phyloP scores from a whole-genome alignment of 2,797 vertebrate genomes.

The Ptychadena robeensis region DNA sequence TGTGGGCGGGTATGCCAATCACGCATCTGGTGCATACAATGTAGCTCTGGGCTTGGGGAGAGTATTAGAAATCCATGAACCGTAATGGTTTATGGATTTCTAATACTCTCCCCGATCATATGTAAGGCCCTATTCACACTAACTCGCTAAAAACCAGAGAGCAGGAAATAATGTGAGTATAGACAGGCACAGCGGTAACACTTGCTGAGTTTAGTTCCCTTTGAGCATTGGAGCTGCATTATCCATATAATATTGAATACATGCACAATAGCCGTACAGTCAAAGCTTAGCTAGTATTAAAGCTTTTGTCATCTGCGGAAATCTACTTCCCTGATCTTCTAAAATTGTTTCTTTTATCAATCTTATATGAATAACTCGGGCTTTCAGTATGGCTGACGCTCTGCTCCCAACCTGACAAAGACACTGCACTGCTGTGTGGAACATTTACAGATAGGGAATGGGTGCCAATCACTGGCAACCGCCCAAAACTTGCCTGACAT shows the following conservation, averaged over 20 bases:
- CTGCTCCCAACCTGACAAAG: no score
- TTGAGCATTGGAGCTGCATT: neutral
- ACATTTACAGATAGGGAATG: no score
- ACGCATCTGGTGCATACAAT: neutral
- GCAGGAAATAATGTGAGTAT: no score
- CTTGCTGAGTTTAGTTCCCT: no score
- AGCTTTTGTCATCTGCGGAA: neutral
- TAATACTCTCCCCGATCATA: neutral
- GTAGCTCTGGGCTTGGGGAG: neutral
- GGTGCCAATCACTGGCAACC: no score
- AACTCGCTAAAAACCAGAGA: neutral
- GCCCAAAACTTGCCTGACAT: no score
- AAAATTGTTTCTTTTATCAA: neutral
- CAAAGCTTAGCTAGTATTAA: neutral
- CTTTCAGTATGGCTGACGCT: no score
- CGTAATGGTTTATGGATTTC: no score
- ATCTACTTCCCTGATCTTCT: neutral
- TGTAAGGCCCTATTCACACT: neutral
- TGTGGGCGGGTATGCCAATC: no score
- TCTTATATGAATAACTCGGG: neutral
- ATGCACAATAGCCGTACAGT: neutral
- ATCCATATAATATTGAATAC: neutral
- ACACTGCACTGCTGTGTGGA: no score
- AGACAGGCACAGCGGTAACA: no score
- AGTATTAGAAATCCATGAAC: no score